Conservation (phyloP, 2,113 vertebrate species). For the Isichthys henryi region DNA sequence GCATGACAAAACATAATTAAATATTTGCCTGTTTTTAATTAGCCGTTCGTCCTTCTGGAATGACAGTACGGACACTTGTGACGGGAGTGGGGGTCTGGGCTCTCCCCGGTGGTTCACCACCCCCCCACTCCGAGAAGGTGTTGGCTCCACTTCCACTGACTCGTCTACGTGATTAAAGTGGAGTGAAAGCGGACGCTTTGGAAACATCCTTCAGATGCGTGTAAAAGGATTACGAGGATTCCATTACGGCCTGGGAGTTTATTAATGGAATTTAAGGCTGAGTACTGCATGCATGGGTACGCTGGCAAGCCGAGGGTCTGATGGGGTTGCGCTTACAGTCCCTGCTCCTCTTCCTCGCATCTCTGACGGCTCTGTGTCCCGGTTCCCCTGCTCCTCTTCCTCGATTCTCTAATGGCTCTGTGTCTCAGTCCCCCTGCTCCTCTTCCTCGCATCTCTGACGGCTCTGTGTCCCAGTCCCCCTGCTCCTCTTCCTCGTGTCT, state of each 20-base stretch:
- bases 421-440: too few species aligned
- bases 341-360: neutral
- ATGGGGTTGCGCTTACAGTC: neutral
- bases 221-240: conserved; percentile 28
- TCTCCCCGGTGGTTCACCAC: neutral
- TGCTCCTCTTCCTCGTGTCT: neutral
- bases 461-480: neutral
- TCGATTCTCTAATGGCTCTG: rapidly evolving
- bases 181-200: conserved; percentile 17
- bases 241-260: conserved; percentile 16
- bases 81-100: conserved; percentile 2
- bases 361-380: neutral
- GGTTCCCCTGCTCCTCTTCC: neutral
- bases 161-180: conserved; percentile 23
- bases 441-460: neutral
- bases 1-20: conserved; percentile 43
- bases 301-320: neutral
- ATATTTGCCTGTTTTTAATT: conserved; percentile 44
- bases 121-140: neutral
- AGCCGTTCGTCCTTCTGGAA: conserved; percentile 30
- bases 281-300: neutral
- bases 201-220: conserved; percentile 14
- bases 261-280: conserved; percentile 22
- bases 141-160: conserved; percentile 9
- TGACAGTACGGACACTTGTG: conserved; percentile 28